These are phyloP conservation scores for Synanthedon myopaeformis DNA, from an alignment of 2,888 invertebrate genomes.

Conservation along the genomic window DNA sequence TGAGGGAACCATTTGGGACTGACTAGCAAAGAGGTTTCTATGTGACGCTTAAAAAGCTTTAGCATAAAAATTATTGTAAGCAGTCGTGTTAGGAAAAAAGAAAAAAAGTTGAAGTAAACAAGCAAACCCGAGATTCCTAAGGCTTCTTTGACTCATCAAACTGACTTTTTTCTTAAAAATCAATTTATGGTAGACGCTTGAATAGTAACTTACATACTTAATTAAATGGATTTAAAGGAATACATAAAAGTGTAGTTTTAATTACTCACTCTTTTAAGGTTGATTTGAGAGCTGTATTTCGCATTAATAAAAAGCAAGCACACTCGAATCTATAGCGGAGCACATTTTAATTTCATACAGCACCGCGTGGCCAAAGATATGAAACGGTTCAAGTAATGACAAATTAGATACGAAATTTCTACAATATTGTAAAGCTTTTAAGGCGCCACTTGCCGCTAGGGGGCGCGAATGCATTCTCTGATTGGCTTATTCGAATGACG, in stretches of 20 bases:
- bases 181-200: no score
- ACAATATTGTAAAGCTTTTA: not conserved
- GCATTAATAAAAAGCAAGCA: conserved; percentile 4
- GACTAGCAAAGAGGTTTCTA: not conserved
- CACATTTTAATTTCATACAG: conserved; percentile 43
- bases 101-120: no score
- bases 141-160: no score
- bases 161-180: no score
- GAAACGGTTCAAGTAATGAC: conserved; percentile 8
- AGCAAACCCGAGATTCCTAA: no score
- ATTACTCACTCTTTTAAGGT: not conserved
- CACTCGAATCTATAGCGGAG: conserved; percentile 31
- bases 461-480: no score
- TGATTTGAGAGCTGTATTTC: not conserved
- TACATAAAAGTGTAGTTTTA: not conserved
- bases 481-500: no score
- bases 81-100: no score
- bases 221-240: no score
- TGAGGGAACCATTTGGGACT: not conserved
- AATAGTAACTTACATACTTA: no score
- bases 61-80: no score
- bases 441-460: no score
- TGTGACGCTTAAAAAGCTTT: not conserved
- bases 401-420: not conserved
- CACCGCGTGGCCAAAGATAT: conserved; percentile 23